Base-by-base conservation (phyloP, 2,113 vertebrate species). In the Ammodytes dubius region DNA sequence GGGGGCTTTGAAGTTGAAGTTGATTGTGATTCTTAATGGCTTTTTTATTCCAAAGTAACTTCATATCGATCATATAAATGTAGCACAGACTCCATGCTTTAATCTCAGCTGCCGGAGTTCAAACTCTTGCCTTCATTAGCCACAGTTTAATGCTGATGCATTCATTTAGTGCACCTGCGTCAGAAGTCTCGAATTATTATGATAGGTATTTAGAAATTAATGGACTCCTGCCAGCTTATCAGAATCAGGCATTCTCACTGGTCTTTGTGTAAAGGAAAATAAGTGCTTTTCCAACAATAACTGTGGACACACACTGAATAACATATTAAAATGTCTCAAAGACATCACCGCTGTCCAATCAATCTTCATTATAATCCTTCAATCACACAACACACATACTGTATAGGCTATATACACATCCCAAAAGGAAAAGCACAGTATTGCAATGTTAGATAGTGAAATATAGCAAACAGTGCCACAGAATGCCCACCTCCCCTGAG, bases 301-400 rank as follows among this genome's bases (percentile, higher is more conserved):
- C 27, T 50, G 11, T 49, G 45, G 50, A 75, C 50, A 35, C 58
- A 17, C 3, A 59, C 35, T 61, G 68, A 76, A 82, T 77, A 76
- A 67, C n/a, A 83, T 58, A 66, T 82, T 81, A 6, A 56, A 42
- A 75, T 75, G 70, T 56, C 66, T 54, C 70, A 70, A 76, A 75
- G 12, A 47, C 63, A 75, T 10, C 45, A 11, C 57, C 0, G 10
- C 49, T 45, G 65, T 53, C 19, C 54, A 71, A 49, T 61, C 73
- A 74, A 45, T 70, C 11, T 63, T 56, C 42, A 39, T 15, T 50
- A 52, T 27, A 27, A 27, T 27, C 27, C 27, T 27, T 27, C 27
- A 1, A 27, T 39, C 39, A n/a, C 10, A 53, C 39, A 27, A 35
- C 19, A 64, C 56, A 68, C 66, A 40, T 17, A 27, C 27, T 27